Conservation (phyloP, 2,113 vertebrate genomes). For the Neomonachus schauinslandi region DNA sequence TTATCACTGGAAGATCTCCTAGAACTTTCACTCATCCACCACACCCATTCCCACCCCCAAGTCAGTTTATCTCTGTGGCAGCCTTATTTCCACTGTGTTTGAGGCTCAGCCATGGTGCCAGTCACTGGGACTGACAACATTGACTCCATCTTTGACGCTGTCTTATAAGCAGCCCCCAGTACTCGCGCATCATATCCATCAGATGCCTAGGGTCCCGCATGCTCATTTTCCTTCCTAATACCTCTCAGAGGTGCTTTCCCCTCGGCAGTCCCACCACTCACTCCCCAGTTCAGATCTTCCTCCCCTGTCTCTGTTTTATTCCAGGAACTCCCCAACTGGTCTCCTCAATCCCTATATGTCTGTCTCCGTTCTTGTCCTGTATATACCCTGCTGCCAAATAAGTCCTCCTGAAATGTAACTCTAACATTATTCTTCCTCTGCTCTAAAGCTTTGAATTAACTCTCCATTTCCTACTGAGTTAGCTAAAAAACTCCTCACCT, state of each 20-base stretch:
- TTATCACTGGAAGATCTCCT: neutral
- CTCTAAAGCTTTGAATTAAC: constrained; percentile 18
- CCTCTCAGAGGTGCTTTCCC: neutral
- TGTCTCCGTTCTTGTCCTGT: neutral
- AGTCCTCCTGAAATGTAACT: neutral
- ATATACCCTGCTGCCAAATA: neutral
- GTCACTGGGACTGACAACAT: neutral
- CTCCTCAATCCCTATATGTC: neutral
- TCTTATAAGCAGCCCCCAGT: neutral
- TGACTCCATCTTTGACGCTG: rapidly evolving
- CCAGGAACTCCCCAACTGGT: neutral
- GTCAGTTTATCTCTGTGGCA: neutral
- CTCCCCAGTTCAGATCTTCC: neutral
- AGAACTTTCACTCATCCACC: neutral
- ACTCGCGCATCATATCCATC: rapidly evolving
- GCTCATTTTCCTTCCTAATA: neutral
- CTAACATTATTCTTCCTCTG: neutral
- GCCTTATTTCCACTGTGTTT: neutral
- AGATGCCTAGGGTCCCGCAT: neutral
- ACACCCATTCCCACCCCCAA: too few relatives aligned
- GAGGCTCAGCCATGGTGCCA: neutral
- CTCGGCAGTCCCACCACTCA: neutral
- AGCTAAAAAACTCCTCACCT: neutral
- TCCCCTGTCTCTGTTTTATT: neutral
- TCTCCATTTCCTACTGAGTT: neutral